phyloP scores from a whole-genome alignment of 2,113 vertebrate species.

The Platysternon megacephalum region DNA sequence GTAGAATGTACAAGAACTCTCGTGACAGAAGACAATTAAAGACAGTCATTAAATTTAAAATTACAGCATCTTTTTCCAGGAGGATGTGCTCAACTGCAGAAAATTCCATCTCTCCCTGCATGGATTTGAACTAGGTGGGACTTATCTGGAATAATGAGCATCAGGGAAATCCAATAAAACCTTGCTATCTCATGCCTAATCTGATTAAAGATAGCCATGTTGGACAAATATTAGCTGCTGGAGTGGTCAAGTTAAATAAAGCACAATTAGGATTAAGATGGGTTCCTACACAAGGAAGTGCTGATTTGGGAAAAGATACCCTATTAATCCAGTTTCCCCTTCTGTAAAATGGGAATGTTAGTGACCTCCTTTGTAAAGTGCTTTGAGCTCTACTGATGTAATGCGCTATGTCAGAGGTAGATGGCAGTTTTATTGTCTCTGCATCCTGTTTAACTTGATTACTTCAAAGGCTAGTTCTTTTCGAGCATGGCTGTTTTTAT shows the following conservation, averaged over 20 bases:
- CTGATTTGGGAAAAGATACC: neutral
- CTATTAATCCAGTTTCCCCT: neutral
- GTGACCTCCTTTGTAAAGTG: neutral
- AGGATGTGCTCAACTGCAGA: neutral
- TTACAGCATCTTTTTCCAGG: neutral
- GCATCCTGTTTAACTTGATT: neutral
- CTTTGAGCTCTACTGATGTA: neutral
- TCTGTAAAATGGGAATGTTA: neutral
- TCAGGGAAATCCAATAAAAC: rapidly evolving
- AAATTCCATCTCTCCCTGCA: neutral
- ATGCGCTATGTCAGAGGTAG: neutral
- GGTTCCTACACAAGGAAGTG: neutral
- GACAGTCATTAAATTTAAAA: neutral
- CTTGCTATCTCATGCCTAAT: neutral
- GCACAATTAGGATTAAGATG: neutral
- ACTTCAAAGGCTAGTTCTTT: neutral
- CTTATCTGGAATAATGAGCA: neutral
- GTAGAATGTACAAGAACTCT: neutral
- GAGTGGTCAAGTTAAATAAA: neutral
- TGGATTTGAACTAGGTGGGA: neutral
- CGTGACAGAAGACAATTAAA: neutral
- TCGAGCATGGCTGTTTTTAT: rapidly evolving
- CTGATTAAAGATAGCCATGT: neutral
- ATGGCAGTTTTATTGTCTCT: neutral
- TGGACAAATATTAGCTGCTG: neutral